Evolutionary conservation across 2,888 invertebrate genomes (phyloP), one percentile per base, ranked within the genome.

Genomic region (Phengaris alcon): DNA sequence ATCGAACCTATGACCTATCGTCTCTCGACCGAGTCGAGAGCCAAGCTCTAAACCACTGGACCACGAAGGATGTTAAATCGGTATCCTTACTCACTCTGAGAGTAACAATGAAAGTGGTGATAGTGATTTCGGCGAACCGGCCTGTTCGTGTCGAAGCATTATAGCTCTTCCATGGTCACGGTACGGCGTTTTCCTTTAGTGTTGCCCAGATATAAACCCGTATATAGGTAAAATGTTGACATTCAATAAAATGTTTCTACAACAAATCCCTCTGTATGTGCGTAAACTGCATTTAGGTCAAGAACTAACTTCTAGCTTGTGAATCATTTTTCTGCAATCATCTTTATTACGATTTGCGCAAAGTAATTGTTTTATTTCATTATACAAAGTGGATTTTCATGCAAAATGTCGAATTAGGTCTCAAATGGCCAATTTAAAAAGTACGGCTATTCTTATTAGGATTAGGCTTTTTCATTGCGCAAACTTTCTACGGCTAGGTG

Each of bases 251-350:
- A 74, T 9, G n/a, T 10, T 22, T 59, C 15, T 15, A 2, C 64
- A 22, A 35, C 22, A 5, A 44, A 5, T 35, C 64, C 59, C 55
- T 64, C 12, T 79, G 35, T 35, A 77, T 79, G 78, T 81, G 82
- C 83, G 81, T 80, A 79, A 81, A 79, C 79, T 46, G 74, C 68
- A 80, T 77, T 81, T 87, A 77, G 86, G 88, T 87, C 88, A 88
- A 86, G 88, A 82, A 79, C 85, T 78, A 77, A 80, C 74, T 83
- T 83, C 1, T 10, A 52, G 10, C 52, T 35, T 64, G 81, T 85
- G 86, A 87, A 82, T 88, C 83, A 86, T 85, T 86, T 86, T 86
- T 84, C 82, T 82, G 81, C 82, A 82, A 85, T 82, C 82, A 80
- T 81, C 80, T 78, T 79, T 75, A 80, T 83, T 82, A 82, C 77